These are phyloP conservation scores for Sphaerodactylus townsendi DNA, from an alignment of 2,113 vertebrate species.

Conservation along the genomic window DNA sequence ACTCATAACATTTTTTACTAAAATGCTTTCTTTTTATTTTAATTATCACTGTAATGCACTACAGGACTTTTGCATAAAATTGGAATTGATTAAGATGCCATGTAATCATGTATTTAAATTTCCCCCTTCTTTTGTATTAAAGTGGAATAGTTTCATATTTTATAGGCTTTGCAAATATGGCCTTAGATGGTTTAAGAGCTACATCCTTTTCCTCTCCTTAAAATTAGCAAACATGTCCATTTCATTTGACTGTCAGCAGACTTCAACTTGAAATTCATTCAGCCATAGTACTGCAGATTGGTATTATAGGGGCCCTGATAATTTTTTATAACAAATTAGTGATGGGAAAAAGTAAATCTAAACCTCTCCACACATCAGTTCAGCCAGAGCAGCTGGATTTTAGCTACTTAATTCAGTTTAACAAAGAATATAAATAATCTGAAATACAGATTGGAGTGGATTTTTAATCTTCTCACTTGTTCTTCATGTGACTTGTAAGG, in stretches of 20 bases:
- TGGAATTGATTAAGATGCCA: neutral
- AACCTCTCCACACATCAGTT: neutral
- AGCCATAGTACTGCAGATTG: neutral
- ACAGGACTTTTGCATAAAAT: neutral
- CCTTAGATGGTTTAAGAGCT: neutral
- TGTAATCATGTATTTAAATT: neutral
- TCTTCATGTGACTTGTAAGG: neutral
- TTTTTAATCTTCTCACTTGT: neutral
- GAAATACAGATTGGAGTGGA: neutral
- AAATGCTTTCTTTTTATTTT: neutral
- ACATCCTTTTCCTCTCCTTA: neutral
- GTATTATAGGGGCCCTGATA: neutral
- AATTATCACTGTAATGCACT: neutral
- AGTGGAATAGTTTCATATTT: neutral
- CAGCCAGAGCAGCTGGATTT: neutral
- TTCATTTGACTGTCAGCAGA: neutral
- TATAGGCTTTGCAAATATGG: neutral
- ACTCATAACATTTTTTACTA: neutral
- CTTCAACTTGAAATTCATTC: neutral
- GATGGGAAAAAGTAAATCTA: neutral
- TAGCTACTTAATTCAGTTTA: neutral
- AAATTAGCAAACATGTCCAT: neutral
- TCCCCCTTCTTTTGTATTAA: neutral
- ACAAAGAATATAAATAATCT: neutral
- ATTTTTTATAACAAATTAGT: neutral